phyloP scores from a whole-genome alignment of 2,113 vertebrate species.

The Bubo scandiacus region DNA sequence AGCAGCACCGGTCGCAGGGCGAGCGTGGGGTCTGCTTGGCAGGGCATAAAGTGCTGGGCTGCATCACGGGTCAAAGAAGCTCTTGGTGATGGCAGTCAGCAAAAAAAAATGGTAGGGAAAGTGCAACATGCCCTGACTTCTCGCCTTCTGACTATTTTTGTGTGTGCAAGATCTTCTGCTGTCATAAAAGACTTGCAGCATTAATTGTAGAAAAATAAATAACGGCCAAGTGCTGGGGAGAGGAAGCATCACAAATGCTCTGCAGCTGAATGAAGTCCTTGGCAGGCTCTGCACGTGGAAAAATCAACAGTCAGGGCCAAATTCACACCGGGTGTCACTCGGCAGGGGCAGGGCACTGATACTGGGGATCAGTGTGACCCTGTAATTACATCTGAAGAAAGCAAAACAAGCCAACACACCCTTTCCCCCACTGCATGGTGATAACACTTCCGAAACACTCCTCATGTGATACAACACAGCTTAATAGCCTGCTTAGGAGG shows the following conservation, averaged over 20 bases:
- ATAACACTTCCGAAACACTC: constrained; percentile 30
- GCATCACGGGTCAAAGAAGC: not conserved
- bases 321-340: constrained; percentile 14
- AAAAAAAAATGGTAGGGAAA: not conserved
- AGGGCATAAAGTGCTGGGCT: not conserved
- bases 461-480: not conserved
- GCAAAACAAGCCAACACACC: constrained; percentile 3
- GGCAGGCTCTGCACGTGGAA: constrained; percentile 43
- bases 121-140: not conserved
- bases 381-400: constrained; percentile 16
- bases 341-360: not conserved
- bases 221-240: not conserved
- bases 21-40: not conserved
- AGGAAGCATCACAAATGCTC: constrained; percentile 5
- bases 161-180: not conserved
- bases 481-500: constrained; percentile 38
- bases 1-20: fast-evolving
- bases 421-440: not conserved
- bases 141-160: not conserved
- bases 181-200: not conserved
- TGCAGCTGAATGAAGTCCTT: not conserved
- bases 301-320: constrained; percentile 44
- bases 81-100: not conserved
- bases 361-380: constrained; percentile 14
- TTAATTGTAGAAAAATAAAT: constrained; percentile 10